Percentiles rank a stretch among this genome's conserved stretches.
Evolutionary conservation across 1,140 invertebrate genomes (phyloP).

Genomic region (Drosophila tropicalis): DNA sequence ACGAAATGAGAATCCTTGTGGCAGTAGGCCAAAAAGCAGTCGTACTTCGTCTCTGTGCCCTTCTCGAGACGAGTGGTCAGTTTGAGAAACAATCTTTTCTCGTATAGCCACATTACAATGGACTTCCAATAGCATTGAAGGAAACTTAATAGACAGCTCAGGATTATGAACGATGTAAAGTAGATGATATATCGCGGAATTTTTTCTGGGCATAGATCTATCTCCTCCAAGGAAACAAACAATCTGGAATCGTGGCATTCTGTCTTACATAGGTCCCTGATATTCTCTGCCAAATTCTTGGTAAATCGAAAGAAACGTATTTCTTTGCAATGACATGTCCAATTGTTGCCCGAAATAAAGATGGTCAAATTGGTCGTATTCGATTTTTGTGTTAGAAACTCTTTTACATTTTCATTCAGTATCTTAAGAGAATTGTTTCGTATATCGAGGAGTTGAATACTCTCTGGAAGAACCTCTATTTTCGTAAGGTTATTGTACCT

Average conservation of each 20-base stretch:
- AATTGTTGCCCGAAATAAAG: background rate
- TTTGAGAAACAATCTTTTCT: background rate
- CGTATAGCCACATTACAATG: background rate
- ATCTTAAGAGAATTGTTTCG: background rate
- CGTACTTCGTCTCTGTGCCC: too few species aligned
- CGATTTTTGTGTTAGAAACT: background rate
- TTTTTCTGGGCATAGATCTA: too few species aligned
- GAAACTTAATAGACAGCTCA: background rate
- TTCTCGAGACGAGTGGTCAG: background rate
- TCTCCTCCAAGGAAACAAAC: too few species aligned
- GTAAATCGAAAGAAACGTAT: background rate
- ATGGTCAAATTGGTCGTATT: background rate
- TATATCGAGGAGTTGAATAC: background rate
- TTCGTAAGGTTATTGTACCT: too few species aligned
- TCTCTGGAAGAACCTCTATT: too few species aligned
- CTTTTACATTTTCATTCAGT: background rate
- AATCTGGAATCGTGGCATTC: too few species aligned
- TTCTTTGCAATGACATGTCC: conserved; percentile 2
- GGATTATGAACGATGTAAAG: background rate
- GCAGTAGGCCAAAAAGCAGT: too few species aligned
- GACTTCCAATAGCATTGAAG: background rate
- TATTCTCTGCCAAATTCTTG: too few species aligned
- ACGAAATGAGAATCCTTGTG: too few species aligned
- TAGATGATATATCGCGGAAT: background rate
- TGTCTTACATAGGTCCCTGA: too few species aligned